Base-by-base conservation (phyloP, 2,797 vertebrate species). In the Galago senegalensis region DNA sequence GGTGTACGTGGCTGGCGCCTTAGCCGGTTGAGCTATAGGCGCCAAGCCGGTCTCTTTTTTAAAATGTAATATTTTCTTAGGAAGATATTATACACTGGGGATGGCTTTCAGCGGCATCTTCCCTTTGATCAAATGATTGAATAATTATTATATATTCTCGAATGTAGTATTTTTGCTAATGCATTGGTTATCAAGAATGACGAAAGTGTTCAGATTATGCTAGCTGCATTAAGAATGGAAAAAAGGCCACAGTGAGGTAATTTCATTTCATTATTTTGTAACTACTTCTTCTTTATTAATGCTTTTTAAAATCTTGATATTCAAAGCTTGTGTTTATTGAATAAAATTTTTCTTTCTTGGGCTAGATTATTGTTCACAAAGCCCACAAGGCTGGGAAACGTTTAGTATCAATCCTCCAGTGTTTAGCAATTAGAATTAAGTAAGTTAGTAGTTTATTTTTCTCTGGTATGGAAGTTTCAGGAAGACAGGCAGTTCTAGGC, bases 151-250 rank as follows among this genome's bases (percentile, higher is more conserved):
- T 88, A 92, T 85, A 72, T 43, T 75, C 88, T 91, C 86, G 86
- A 96, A 96, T 96, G 94, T 91, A 96, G 89, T 95, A 83, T 96
- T 97, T 97, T 96, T 97, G 96, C 90, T 97, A 95, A 96, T 96
- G 21, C 61, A 56, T 43, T 91, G 72, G 87, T 76, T 97, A 82
- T 84, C 87, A 72, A 95, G 82, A 94, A 95, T 91, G 92, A 89
- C 43, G 91, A 25, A 93, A 82, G 61, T 53, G 34, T 95, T 80
- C 83, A 63, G 79, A 96, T 96, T 95, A 73, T 77, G 49, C 27
- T 84, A 40, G 43, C 60, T 97, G 65, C 65, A 89, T 87, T 96
- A 84, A 83, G 86, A 93, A 92, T 93, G 53, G 92, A 58, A 63
- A 81, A 94, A 93, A 95, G 43, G 63, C 69, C 20, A 10, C 34